A percentile compares a stretch with the other conserved stretches of the same genome.
Evolutionary conservation across 2,888 invertebrate genomes (phyloP).

Genomic region (Bombyx huttoni): DNA sequence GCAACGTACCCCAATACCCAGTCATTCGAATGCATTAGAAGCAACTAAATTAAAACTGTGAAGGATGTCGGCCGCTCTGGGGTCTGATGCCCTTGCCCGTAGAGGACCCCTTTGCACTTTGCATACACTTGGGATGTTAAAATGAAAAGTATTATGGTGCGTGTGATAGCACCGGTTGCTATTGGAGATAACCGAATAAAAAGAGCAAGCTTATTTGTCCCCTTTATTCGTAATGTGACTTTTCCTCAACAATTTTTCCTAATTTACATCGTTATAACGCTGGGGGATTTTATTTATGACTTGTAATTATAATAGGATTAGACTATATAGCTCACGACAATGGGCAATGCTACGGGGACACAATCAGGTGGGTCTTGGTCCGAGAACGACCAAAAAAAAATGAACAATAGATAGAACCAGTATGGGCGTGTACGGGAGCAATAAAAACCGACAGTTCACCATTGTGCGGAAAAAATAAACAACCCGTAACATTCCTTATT

Average conservation of each 20-base stretch:
- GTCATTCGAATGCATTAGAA: conserved; percentile 67
- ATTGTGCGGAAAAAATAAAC: conserved; percentile 1
- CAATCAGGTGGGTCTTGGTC: neutral
- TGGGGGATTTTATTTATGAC: conserved; percentile 1
- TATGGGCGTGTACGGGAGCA: conserved; percentile 5
- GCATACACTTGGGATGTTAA: conserved; percentile 47
- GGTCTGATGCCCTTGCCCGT: conserved; percentile 18
- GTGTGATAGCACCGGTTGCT: conserved; percentile 53
- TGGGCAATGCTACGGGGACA: neutral
- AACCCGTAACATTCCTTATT: conserved; percentile 25
- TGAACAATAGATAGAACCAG: conserved; percentile 10
- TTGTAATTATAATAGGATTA: conserved; percentile 1
- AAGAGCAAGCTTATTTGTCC: conserved; percentile 44
- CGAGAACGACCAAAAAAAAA: conserved; percentile 1
- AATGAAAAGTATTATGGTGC: conserved; percentile 65
- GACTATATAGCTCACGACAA: neutral
- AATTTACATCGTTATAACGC: conserved; percentile 9
- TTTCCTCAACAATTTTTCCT: conserved; percentile 15
- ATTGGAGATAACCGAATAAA: conserved; percentile 54
- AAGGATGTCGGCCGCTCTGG: conserved; percentile 38
- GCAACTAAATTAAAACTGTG: conserved; percentile 71
- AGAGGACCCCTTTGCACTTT: conserved; percentile 22
- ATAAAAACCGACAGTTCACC: conserved; percentile 7
- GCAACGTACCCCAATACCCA: conserved; percentile 35
- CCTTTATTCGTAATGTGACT: conserved; percentile 31